Conservation (phyloP, 2,113 vertebrate genomes). For the Clarias magur region DNA sequence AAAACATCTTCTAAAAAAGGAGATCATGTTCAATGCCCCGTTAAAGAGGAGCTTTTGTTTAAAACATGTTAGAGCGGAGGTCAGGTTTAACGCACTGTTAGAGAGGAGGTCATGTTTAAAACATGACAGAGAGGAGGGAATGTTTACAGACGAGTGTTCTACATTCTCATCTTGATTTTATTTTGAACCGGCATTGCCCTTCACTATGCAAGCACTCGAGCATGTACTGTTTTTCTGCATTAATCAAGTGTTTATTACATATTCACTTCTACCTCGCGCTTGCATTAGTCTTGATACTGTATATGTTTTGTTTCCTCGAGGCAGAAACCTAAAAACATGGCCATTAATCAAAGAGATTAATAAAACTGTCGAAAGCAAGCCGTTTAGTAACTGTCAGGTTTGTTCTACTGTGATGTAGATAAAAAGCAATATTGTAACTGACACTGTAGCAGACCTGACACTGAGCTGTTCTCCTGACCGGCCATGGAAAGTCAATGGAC, state of each 20-base stretch:
- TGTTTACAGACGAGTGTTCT: neutral
- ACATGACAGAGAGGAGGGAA: neutral
- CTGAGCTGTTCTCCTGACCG: slow-evolving; percentile 16
- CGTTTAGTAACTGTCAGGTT: slow-evolving; percentile 24
- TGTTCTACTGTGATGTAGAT: slow-evolving; percentile 1
- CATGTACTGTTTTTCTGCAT: neutral
- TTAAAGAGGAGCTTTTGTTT: neutral
- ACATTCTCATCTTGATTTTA: neutral
- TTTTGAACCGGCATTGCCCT: neutral
- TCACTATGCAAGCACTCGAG: neutral
- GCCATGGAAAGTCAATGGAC: slow-evolving; percentile 21
- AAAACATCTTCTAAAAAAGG: neutral
- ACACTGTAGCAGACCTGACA: neutral
- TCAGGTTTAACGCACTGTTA: neutral
- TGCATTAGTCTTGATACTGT: slow-evolving; percentile 1
- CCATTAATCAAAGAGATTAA: slow-evolving; percentile 39
- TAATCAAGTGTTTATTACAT: slow-evolving; percentile 19
- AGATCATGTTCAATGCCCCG: neutral
- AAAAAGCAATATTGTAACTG: neutral
- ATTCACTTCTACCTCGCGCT: neutral
- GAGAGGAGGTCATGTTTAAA: neutral
- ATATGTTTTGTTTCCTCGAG: neutral
- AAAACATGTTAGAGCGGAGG: neutral
- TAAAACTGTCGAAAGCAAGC: slow-evolving; percentile 16
- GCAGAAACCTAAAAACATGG: neutral